phyloP scores from a whole-genome alignment of 2,888 invertebrate genomes.

The Epinotia bilunana region DNA sequence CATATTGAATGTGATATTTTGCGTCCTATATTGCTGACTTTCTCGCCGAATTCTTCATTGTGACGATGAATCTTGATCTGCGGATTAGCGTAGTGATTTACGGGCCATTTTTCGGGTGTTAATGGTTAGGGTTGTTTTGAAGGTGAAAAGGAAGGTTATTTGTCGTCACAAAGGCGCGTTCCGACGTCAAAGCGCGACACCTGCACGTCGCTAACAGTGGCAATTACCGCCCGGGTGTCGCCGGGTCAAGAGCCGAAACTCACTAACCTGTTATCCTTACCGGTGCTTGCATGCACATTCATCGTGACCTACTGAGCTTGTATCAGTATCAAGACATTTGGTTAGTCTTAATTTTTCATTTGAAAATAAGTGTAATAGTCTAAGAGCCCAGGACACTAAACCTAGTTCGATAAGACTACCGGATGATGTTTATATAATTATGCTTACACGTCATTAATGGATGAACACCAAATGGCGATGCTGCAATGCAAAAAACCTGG shows the following conservation, averaged over 20 bases:
- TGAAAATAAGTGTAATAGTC: too few relatives aligned
- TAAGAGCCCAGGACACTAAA: too few relatives aligned
- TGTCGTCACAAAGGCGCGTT: constrained; percentile 52
- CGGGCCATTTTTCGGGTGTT: constrained; percentile 35
- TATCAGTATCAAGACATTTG: background rate
- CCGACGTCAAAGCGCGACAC: constrained; percentile 47
- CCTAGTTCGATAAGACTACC: too few relatives aligned
- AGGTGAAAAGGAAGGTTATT: constrained; percentile 53
- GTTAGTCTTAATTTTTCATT: too few relatives aligned
- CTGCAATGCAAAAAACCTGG: too few relatives aligned
- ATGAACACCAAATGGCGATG: too few relatives aligned
- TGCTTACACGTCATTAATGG: too few relatives aligned
- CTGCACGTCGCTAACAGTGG: constrained; percentile 52
- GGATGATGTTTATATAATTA: too few relatives aligned
- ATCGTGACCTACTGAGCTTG: background rate
- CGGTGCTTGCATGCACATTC: constrained; percentile 12
- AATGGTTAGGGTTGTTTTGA: constrained; percentile 38
- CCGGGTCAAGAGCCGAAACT: constrained; percentile 42
- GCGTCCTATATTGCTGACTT: constrained; percentile 2
- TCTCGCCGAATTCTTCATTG: constrained; percentile 1
- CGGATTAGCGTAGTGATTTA: constrained; percentile 34
- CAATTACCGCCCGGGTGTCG: constrained; percentile 51
- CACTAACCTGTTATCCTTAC: constrained; percentile 42
- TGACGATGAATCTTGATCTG: constrained; percentile 25
- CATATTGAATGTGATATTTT: constrained; percentile 34